phyloP scores from a whole-genome alignment of 2,888 invertebrate genomes.

The Ophraella communa region DNA sequence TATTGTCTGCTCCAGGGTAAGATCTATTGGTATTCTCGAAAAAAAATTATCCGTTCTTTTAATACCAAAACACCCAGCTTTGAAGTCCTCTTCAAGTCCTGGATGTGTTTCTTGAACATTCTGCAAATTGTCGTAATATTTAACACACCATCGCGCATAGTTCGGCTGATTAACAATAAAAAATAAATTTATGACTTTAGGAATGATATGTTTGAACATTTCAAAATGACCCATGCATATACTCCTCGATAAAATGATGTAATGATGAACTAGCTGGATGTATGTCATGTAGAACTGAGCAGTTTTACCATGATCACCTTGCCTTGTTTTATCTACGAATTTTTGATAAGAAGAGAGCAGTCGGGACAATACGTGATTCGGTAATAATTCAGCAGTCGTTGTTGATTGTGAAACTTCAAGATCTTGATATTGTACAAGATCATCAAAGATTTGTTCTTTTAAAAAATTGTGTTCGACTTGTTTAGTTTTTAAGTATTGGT shows the following conservation, averaged over 20 bases:
- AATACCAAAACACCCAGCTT: conserved; percentile 2
- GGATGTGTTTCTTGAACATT: conserved; percentile 15
- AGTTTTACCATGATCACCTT: conserved; percentile 49
- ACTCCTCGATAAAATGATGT: not conserved
- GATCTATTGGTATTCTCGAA: not conserved
- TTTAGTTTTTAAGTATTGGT: conserved; percentile 17
- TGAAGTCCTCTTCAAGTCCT: not conserved
- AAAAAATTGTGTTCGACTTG: conserved; percentile 27
- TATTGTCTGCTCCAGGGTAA: conserved; percentile 14
- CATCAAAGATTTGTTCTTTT: conserved; percentile 33
- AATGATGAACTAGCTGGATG: conserved; percentile 18
- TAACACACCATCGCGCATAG: conserved; percentile 10
- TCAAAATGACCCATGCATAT: not conserved
- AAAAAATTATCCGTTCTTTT: conserved; percentile 8
- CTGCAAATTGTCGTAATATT: conserved; percentile 5
- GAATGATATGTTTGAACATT: not conserved
- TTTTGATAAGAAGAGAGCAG: conserved; percentile 24
- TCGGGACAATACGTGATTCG: conserved; percentile 19
- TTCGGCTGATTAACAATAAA: conserved; percentile 10
- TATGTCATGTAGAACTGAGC: conserved; percentile 48
- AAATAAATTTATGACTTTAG: conserved; percentile 6
- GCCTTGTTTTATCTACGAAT: conserved; percentile 33
- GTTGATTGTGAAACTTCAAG: conserved; percentile 14
- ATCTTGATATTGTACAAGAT: conserved; percentile 28
- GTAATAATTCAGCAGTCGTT: conserved; percentile 16